phyloP scores from a whole-genome alignment of 2,888 invertebrate genomes.

The Prosapia bicincta region DNA sequence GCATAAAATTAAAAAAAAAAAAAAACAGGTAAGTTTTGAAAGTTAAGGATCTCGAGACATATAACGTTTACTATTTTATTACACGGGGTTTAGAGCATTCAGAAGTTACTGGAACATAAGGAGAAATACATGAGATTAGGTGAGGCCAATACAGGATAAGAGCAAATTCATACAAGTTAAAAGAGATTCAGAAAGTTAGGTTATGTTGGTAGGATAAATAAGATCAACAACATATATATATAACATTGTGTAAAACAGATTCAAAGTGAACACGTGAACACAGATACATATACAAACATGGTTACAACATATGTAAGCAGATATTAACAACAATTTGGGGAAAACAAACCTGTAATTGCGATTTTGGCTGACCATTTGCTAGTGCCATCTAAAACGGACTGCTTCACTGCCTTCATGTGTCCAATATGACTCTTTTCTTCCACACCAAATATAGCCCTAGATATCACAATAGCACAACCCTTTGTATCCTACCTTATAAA shows the following conservation, averaged over 20 bases:
- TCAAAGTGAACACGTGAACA: constrained; percentile 23
- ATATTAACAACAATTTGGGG: neutral
- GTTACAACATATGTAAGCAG: neutral
- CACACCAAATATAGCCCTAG: constrained; percentile 93
- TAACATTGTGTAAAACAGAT: constrained; percentile 4
- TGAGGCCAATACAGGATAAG: no score
- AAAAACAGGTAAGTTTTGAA: no score
- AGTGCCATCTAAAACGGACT: constrained; percentile 97
- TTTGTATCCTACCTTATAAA: neutral
- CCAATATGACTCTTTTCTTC: constrained; percentile 91
- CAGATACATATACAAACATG: constrained; percentile 7
- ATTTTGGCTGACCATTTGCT: constrained; percentile 99
- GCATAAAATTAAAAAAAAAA: no score
- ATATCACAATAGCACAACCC: constrained; percentile 27
- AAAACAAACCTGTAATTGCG: constrained; percentile 95
- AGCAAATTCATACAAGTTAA: no score
- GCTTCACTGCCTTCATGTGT: constrained; percentile 98
- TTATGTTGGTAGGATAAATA: neutral
- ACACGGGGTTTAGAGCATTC: no score
- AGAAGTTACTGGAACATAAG: no score
- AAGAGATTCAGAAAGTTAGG: no score
- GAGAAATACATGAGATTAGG: no score
- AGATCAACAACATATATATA: no score
- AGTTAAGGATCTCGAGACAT: no score
- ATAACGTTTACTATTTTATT: no score